Conservation (phyloP, 2,888 invertebrate species). For the Nesidiocoris tenuis region DNA sequence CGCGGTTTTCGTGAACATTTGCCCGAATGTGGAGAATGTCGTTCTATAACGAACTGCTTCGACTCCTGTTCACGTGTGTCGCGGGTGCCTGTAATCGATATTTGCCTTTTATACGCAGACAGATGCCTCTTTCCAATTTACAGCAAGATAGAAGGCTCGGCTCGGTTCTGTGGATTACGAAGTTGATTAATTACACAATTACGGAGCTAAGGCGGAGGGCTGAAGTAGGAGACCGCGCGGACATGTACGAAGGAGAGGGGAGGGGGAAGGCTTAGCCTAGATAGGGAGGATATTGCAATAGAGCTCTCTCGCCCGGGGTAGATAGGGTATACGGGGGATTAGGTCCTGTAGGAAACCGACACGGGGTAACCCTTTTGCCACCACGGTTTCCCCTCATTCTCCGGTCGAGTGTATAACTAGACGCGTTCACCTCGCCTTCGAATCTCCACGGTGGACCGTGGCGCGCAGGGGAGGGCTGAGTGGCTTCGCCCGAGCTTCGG, state of each 20-base stretch:
- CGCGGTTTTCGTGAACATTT: no score
- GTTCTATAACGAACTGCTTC: no score
- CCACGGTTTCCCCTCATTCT: neutral
- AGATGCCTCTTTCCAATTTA: neutral
- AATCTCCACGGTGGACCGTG: neutral
- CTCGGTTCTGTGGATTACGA: slow-evolving; percentile 20
- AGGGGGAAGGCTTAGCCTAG: slow-evolving; percentile 10
- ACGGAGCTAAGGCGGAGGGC: slow-evolving; percentile 7
- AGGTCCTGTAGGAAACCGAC: neutral
- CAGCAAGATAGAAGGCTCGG: neutral
- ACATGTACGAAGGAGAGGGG: neutral
- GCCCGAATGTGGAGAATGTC: no score
- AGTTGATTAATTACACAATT: slow-evolving; percentile 42
- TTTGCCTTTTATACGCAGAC: neutral
- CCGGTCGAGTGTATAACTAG: slow-evolving; percentile 39
- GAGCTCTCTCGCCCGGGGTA: neutral
- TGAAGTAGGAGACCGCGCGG: neutral
- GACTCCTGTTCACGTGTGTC: no score
- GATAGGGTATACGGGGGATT: slow-evolving; percentile 28
- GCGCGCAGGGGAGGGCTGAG: neutral
- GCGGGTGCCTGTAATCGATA: no score
- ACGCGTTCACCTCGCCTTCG: slow-evolving; percentile 1
- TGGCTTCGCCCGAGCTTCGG: neutral
- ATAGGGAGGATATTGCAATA: slow-evolving; percentile 26
- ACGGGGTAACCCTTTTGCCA: slow-evolving; percentile 18